These are phyloP conservation scores for Hirtodrosophila trivittata DNA, from an alignment of 2,888 invertebrate genomes.

Conservation along the genomic window DNA sequence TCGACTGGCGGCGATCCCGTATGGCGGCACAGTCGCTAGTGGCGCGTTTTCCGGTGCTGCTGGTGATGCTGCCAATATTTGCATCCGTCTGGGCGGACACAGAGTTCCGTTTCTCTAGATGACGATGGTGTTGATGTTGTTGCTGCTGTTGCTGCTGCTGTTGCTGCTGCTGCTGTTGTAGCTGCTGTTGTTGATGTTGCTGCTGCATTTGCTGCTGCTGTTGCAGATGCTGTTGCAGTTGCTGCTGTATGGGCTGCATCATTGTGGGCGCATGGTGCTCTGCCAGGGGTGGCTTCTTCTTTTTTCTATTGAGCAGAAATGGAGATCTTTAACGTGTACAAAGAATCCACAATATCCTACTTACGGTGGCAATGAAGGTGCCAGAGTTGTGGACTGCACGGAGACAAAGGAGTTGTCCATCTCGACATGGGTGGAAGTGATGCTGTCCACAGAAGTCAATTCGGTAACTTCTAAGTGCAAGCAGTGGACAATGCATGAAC, in stretches of 20 bases:
- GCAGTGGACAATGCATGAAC: slow-evolving; percentile 44
- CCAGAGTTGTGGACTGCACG: slow-evolving; percentile 80
- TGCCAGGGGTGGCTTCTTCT: slow-evolving; percentile 67
- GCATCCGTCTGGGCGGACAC: slow-evolving; percentile 83
- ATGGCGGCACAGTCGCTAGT: slow-evolving; percentile 73
- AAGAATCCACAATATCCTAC: slow-evolving; percentile 11
- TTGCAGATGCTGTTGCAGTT: slow-evolving; percentile 49
- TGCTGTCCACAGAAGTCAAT: slow-evolving; percentile 89
- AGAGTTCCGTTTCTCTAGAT: slow-evolving; percentile 81
- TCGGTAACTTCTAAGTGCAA: slow-evolving; percentile 87
- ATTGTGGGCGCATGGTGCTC: slow-evolving; percentile 61
- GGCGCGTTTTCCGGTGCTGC: slow-evolving; percentile 70
- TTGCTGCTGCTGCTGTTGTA: slow-evolving; percentile 56
- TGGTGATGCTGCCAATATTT: slow-evolving; percentile 75
- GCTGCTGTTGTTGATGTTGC: slow-evolving; percentile 52
- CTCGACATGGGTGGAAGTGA: slow-evolving; percentile 87
- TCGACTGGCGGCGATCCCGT: slow-evolving; percentile 80
- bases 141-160: slow-evolving; percentile 69
- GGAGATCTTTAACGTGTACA: background rate
- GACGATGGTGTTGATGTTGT: slow-evolving; percentile 74
- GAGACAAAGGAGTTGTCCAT: slow-evolving; percentile 84
- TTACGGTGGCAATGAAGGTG: slow-evolving; percentile 81
- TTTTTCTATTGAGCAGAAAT: slow-evolving; percentile 56
- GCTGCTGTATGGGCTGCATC: slow-evolving; percentile 66
- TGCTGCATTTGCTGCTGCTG: slow-evolving; percentile 56